phyloP scores from a whole-genome alignment of 30 jellyfish, hydroid and myxozoan species.

The Thelohanellus kitauei region DNA sequence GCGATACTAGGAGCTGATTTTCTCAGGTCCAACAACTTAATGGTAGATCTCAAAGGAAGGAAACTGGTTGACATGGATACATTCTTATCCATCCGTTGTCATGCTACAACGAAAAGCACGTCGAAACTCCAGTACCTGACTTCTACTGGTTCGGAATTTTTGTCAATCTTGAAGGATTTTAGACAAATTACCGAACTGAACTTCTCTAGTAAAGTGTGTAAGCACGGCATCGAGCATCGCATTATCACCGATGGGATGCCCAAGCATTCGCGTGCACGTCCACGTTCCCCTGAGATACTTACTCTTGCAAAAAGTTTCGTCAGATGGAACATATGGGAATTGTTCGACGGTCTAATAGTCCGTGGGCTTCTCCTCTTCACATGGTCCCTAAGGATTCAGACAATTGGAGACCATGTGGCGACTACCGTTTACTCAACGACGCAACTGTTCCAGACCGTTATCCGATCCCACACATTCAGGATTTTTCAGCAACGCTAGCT shows the following conservation, averaged over 20 bases:
- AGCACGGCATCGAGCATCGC: too few relatives aligned
- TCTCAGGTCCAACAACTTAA: background rate
- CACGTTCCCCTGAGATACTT: too few relatives aligned
- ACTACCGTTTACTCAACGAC: slow-evolving; percentile 9
- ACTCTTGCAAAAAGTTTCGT: background rate
- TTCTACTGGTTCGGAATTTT: too few relatives aligned
- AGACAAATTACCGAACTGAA: too few relatives aligned
- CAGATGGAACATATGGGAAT: background rate
- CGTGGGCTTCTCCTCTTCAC: slow-evolving; percentile 3
- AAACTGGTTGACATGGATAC: slow-evolving; percentile 1
- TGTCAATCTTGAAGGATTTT: too few relatives aligned
- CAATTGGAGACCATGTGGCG: slow-evolving; percentile 11
- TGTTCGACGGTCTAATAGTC: slow-evolving; percentile 1
- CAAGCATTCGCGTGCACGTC: too few relatives aligned
- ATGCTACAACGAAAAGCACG: background rate
- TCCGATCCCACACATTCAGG: slow-evolving; percentile 17
- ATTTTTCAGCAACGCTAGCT: slow-evolving; percentile 3
- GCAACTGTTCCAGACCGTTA: slow-evolving; percentile 10
- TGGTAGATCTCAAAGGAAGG: background rate
- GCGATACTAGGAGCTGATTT: slow-evolving; percentile 9
- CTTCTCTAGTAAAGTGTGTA: too few relatives aligned
- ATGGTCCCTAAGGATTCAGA: background rate
- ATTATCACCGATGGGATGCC: too few relatives aligned
- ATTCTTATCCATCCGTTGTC: background rate
- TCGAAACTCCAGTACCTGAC: too few relatives aligned